Evolutionary conservation across 2,888 invertebrate species (phyloP).

Genomic region (Drosophila buzzatii): DNA sequence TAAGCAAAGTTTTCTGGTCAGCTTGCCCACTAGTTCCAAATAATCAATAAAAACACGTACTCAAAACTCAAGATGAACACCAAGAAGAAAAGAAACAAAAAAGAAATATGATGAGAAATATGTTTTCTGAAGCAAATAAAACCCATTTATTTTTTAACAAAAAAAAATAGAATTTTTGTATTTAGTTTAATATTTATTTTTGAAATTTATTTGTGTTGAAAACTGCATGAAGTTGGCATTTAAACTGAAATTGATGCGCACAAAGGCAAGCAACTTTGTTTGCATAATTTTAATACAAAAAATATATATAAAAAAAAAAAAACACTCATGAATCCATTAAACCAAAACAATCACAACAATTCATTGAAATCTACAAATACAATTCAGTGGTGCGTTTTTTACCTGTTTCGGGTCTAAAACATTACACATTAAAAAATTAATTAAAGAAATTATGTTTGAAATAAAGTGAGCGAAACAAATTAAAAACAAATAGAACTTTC

Average conservation of each 20-base stretch:
- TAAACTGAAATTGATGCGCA: constrained; percentile 67
- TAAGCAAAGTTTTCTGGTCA: constrained; percentile 31
- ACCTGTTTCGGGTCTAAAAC: constrained; percentile 67
- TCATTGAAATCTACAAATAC: constrained; percentile 38
- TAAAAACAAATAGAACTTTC: constrained; percentile 43
- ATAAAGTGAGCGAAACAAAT: constrained; percentile 50
- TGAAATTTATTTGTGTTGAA: constrained; percentile 40
- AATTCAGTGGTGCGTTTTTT: constrained; percentile 79
- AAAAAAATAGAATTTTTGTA: constrained; percentile 33
- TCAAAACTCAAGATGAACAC: constrained; percentile 26
- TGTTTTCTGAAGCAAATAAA: constrained; percentile 53
- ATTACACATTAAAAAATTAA: constrained; percentile 48
- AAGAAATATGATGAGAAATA: constrained; percentile 8
- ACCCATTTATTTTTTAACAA: constrained; percentile 56
- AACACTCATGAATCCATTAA: constrained; percentile 32
- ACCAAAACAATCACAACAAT: constrained; percentile 24
- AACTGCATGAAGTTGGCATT: constrained; percentile 57
- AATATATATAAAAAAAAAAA: background rate
- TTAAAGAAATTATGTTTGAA: constrained; percentile 43
- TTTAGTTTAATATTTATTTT: constrained; percentile 28
- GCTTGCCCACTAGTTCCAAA: constrained; percentile 29
- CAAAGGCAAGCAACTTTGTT: constrained; percentile 53
- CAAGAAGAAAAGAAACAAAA: constrained; percentile 19
- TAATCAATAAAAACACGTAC: constrained; percentile 25
- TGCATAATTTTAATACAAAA: constrained; percentile 21